phyloP scores from a whole-genome alignment of 2,797 vertebrate genomes.

The Lagocephalus sceleratus region DNA sequence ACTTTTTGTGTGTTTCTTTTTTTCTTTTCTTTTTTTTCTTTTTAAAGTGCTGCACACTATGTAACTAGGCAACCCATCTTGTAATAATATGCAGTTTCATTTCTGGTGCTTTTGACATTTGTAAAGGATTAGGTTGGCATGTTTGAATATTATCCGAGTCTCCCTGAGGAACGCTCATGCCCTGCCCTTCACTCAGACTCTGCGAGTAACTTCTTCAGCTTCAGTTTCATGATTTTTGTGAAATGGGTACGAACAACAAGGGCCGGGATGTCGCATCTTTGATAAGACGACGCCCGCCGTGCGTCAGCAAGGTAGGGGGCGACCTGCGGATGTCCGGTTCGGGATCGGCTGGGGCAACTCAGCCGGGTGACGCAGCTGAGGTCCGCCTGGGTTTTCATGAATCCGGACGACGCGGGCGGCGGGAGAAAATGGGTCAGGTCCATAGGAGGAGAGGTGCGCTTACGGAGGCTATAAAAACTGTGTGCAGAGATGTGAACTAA shows the following conservation, averaged over 20 bases:
- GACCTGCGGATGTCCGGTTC: constrained; percentile 8
- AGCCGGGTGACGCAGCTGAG: constrained; percentile 10
- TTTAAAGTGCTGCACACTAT: not conserved
- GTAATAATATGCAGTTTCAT: constrained; percentile 24
- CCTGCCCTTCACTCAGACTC: not conserved
- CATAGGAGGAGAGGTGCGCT: constrained; percentile 31
- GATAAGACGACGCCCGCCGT: constrained; percentile 7
- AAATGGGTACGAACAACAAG: too few species aligned
- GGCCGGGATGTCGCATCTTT: not conserved
- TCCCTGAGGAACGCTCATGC: constrained; percentile 1
- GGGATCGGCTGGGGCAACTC: constrained; percentile 5
- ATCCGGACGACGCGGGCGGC: constrained; percentile 19
- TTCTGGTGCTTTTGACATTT: constrained; percentile 32
- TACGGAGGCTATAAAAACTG: constrained; percentile 13
- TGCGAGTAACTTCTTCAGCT: not conserved
- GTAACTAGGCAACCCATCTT: constrained; percentile 19
- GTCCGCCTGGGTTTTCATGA: constrained; percentile 18
- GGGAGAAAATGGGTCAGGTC: constrained; percentile 38
- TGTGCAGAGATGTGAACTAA: constrained; percentile 13
- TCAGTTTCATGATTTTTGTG: too few species aligned
- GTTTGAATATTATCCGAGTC: constrained; percentile 13
- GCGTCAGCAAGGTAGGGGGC: constrained; percentile 14
- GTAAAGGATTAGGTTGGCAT: constrained; percentile 15
- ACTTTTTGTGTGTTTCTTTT: too few species aligned
- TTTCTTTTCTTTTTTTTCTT: constrained; percentile 7